Evolutionary conservation across 2,113 vertebrate species (phyloP).

Genomic region (Turnix velox): DNA sequence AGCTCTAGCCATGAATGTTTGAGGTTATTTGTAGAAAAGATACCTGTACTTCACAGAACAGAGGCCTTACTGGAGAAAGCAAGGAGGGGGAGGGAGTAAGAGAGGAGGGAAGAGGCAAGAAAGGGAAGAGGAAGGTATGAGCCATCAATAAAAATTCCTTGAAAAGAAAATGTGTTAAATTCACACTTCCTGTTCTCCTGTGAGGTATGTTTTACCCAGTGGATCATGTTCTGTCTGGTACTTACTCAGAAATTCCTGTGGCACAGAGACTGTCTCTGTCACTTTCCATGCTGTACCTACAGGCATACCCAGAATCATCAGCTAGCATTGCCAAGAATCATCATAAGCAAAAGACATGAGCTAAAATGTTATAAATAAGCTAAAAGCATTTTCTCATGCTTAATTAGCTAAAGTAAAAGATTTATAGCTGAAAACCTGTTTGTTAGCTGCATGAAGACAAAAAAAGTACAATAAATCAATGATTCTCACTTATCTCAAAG

Average conservation of each 20-base stretch:
- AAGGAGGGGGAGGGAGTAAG: not conserved
- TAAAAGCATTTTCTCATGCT: not conserved
- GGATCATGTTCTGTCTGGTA: not conserved
- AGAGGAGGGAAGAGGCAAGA: not conserved
- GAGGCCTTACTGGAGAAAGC: no score
- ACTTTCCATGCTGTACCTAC: not conserved
- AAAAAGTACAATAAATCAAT: not conserved
- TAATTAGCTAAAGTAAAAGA: not conserved
- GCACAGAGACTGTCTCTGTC: not conserved
- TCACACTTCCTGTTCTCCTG: not conserved
- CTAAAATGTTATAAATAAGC: not conserved
- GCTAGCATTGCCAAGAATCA: not conserved
- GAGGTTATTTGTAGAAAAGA: not conserved
- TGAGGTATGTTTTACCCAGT: not conserved
- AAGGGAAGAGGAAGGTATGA: not conserved
- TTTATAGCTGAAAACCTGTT: not conserved
- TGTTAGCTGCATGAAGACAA: not conserved
- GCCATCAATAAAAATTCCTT: not conserved
- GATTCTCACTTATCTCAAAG: not conserved
- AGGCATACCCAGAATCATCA: not conserved
- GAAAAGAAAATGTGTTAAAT: conserved; percentile 15
- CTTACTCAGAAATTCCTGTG: not conserved
- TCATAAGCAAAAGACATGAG: not conserved
- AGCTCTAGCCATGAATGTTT: not conserved
- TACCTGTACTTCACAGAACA: not conserved